Evolutionary conservation across 2,797 vertebrate genomes (phyloP).

Genomic region (Cyprinella venusta): DNA sequence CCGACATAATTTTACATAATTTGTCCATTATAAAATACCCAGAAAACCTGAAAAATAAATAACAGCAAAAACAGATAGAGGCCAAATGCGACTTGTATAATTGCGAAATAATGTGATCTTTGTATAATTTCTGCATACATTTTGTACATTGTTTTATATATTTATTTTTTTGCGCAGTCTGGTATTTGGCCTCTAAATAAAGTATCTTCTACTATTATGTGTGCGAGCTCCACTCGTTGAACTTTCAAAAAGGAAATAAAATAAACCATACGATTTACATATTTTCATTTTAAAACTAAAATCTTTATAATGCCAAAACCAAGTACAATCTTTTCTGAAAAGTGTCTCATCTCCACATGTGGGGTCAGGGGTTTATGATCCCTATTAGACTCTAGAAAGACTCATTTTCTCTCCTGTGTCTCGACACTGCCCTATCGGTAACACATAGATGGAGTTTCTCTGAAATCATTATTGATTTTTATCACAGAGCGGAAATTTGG

Average conservation of each 20-base stretch:
- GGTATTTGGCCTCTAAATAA: not conserved
- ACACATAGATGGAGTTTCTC: conserved; percentile 39
- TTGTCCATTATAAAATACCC: not conserved
- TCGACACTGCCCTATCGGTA: conserved; percentile 17
- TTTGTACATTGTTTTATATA: not conserved
- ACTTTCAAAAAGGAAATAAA: not conserved
- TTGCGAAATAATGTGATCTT: not conserved
- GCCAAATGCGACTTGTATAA: not conserved
- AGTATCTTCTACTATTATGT: not conserved
- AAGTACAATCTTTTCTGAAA: not conserved
- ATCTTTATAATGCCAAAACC: conserved; percentile 1
- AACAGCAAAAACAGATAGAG: not conserved
- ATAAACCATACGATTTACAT: not conserved
- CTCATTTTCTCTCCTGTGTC: not conserved
- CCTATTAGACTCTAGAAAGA: conserved; percentile 26
- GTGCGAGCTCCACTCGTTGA: not conserved
- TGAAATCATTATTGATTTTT: conserved; percentile 55
- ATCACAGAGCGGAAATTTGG: conserved; percentile 26
- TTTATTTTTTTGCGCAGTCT: not conserved
- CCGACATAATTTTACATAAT: not conserved
- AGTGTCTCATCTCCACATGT: not conserved
- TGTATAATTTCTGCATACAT: not conserved
- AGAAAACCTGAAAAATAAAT: not conserved
- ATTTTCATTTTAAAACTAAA: not conserved
- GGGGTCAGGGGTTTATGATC: not conserved